phyloP scores from a whole-genome alignment of 2,888 invertebrate species.

The Papilio gigon region DNA sequence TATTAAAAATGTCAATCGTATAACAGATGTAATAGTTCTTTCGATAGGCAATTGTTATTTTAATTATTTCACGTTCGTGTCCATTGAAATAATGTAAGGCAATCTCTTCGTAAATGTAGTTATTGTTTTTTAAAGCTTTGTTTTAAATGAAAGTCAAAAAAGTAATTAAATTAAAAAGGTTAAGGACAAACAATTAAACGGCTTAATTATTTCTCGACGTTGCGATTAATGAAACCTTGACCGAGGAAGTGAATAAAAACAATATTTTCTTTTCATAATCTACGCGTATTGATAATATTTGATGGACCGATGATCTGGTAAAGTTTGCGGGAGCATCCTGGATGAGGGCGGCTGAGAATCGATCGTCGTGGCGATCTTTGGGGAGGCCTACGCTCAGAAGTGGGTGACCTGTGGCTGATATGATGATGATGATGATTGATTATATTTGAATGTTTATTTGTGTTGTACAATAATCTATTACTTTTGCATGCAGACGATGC shows the following conservation, averaged over 20 bases:
- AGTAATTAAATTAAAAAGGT: background rate
- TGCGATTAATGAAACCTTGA: background rate
- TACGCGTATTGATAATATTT: too few species aligned
- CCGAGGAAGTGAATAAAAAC: background rate
- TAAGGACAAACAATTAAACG: background rate
- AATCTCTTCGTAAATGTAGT: background rate
- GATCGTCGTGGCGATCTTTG: too few species aligned
- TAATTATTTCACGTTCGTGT: background rate
- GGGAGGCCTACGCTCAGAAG: too few species aligned
- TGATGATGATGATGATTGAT: too few species aligned
- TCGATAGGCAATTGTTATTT: slow-evolving; percentile 4
- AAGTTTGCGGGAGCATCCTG: too few species aligned
- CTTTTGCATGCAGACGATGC: too few species aligned
- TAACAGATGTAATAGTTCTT: slow-evolving; percentile 14
- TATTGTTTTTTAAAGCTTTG: background rate
- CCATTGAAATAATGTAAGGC: background rate
- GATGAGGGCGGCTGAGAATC: too few species aligned
- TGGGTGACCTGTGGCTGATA: too few species aligned
- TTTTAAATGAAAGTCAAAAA: background rate
- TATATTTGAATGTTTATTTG: too few species aligned
- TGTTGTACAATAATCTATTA: too few species aligned
- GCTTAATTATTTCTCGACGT: background rate
- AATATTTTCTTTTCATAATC: too few species aligned
- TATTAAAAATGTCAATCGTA: slow-evolving; percentile 22
- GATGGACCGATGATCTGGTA: too few species aligned